Base-by-base conservation (phyloP, 2,888 invertebrate species). In the Acronicta alni region DNA sequence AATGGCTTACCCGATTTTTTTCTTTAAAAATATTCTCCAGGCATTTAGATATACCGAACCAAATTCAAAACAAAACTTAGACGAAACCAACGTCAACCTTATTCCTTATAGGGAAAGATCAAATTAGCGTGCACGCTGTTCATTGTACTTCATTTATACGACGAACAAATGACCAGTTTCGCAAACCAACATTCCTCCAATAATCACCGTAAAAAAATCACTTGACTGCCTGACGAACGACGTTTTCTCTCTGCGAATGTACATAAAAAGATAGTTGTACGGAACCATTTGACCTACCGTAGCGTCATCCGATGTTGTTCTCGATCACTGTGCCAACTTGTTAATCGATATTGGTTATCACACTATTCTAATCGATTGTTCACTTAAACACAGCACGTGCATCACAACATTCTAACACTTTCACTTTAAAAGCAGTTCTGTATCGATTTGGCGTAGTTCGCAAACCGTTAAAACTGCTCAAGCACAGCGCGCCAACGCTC, bases 341-440 rank as follows among this genome's bases (percentile, higher is more conserved):
- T 48, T 48, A 65, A 63, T 59, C 57, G 63, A 69, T 68, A 58
- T 66, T 60, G 47, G 44, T 48, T 45, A 55, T 59, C 47, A 44
- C 71, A 79, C 68, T 46, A 71, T 55, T 67, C 53, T 51, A 68
- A 69, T 67, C 54, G 57, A 65, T 58, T 58, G 58, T 61, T 76
- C 72, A 79, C 77, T 75, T 60, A 58, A 72, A 75, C 83, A 83
- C 79, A 77, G 71, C 77, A 79, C 83, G 67, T 69, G 65, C 30
- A 84, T 81, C 79, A 84, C 81, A 82, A 77, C 75, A 81, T 82
- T 75, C 79, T 80, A 76, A 77, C 89, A 91, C 92, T 92, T 91
- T 91, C 91, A 92, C 91, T 91, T 65, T 35, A 57, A 76, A 81
- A 84, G 81, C 84, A 86, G 88, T 87, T 87, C 89, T 89, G 80